These are phyloP conservation scores for Rynchops niger DNA, from an alignment of 2,113 vertebrate species.

Conservation along the genomic window DNA sequence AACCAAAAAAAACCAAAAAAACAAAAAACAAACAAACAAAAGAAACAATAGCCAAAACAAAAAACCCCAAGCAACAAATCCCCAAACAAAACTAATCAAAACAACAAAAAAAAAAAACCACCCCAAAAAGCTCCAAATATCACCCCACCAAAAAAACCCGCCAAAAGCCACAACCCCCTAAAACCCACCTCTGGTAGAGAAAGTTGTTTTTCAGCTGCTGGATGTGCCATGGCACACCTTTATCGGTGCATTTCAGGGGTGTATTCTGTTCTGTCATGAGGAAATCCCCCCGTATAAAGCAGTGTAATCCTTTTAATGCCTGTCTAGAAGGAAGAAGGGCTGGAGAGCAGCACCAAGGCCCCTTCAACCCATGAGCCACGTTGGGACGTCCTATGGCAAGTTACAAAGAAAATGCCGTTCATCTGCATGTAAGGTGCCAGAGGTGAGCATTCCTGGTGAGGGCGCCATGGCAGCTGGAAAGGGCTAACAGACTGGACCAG, in stretches of 20 bases:
- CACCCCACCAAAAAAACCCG: neutral
- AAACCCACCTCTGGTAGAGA: neutral
- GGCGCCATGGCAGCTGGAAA: neutral
- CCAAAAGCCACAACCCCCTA: neutral
- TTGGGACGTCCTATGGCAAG: neutral
- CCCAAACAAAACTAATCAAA: neutral
- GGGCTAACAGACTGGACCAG: neutral
- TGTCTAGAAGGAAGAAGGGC: neutral
- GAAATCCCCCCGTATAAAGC: neutral
- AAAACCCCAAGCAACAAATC: neutral
- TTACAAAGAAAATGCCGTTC: neutral
- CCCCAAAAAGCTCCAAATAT: neutral
- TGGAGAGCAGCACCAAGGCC: neutral
- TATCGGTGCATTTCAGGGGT: neutral
- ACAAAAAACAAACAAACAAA: neutral
- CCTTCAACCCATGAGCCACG: fast-evolving
- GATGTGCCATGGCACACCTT: neutral
- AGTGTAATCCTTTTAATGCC: neutral
- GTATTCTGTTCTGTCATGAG: neutral
- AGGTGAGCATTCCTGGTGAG: neutral
- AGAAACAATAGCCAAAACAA: neutral
- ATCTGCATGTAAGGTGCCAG: fast-evolving
- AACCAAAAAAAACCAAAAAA: neutral
- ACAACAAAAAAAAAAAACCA: no score
- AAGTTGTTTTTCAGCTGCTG: neutral